These are phyloP conservation scores for Cyprinus carpio DNA, from an alignment of 2,113 vertebrate species.

Conservation along the genomic window DNA sequence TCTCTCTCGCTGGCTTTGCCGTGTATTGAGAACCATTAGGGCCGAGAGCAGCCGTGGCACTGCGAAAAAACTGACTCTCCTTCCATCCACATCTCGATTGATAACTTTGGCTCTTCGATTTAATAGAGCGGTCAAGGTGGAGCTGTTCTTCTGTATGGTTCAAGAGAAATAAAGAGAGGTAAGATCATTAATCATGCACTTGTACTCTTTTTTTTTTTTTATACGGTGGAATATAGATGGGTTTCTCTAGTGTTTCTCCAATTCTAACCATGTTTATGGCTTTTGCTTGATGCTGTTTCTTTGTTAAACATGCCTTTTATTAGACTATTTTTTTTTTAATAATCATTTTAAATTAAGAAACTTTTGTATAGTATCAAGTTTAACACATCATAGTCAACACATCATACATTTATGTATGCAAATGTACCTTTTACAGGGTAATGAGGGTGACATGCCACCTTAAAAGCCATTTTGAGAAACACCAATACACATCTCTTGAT, in stretches of 20 bases:
- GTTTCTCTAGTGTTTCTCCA: slow-evolving; percentile 44
- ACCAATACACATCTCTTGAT: slow-evolving; percentile 52
- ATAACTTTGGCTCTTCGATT: slow-evolving; percentile 88
- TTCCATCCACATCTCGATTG: slow-evolving; percentile 80
- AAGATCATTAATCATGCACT: slow-evolving; percentile 69
- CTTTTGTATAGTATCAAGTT: background rate
- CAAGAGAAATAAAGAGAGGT: slow-evolving; percentile 67
- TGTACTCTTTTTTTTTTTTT: slow-evolving; percentile 21
- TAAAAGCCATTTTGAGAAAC: slow-evolving; percentile 21
- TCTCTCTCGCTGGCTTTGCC: slow-evolving; percentile 82
- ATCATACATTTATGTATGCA: background rate
- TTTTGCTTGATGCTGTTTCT: slow-evolving; percentile 10
- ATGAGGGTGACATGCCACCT: background rate
- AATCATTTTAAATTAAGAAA: background rate
- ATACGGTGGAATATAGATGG: slow-evolving; percentile 53
- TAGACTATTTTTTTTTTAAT: background rate
- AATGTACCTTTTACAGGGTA: slow-evolving; percentile 6
- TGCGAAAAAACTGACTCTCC: slow-evolving; percentile 73
- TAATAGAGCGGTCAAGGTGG: slow-evolving; percentile 89
- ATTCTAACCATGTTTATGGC: slow-evolving; percentile 40
- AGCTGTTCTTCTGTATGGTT: slow-evolving; percentile 77
- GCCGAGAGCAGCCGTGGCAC: slow-evolving; percentile 77
- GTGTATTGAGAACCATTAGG: slow-evolving; percentile 89
- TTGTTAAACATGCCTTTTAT: background rate
- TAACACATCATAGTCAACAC: background rate